A percentile compares a stretch with the other conserved stretches of the same genome.
Evolutionary conservation across 1,140 invertebrate genomes (phyloP).

Genomic region (Hirudo medicinalis): DNA sequence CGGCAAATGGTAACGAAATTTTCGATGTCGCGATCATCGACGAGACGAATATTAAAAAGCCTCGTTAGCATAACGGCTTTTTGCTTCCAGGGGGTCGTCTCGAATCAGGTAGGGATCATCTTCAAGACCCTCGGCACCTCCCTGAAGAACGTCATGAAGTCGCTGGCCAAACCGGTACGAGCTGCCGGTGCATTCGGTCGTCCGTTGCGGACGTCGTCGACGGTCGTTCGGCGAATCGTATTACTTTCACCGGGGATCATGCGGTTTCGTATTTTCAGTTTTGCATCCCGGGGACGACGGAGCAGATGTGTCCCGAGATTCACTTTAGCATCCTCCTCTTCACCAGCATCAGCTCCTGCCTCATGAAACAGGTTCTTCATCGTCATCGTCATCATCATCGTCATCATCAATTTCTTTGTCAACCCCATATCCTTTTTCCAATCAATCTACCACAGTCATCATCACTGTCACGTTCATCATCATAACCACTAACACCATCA

Average conservation of each 20-base stretch:
- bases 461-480: too few relatives aligned
- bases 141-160: not conserved
- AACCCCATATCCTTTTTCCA: too few relatives aligned
- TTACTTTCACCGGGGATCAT: not conserved
- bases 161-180: not conserved
- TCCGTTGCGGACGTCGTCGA: too few relatives aligned
- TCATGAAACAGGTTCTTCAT: constrained; percentile 2
- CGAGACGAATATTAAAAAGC: too few relatives aligned
- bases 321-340: not conserved
- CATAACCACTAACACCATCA: not conserved
- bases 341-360: not conserved
- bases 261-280: not conserved
- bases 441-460: too few relatives aligned
- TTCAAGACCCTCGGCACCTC: not conserved
- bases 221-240: not conserved
- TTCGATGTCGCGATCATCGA: too few relatives aligned
- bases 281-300: not conserved
- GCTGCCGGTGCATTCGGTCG: not conserved
- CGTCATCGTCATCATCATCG: too few relatives aligned
- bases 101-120: too few relatives aligned
- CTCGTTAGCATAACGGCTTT: too few relatives aligned
- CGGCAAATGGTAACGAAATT: too few relatives aligned
- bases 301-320: not conserved
- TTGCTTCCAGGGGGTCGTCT: too few relatives aligned
- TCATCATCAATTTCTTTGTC: too few relatives aligned